A percentile compares a stretch with the other conserved stretches of the same genome.
Evolutionary conservation across 2,888 invertebrate genomes (phyloP).

Genomic region (Plagiodera versicolora): DNA sequence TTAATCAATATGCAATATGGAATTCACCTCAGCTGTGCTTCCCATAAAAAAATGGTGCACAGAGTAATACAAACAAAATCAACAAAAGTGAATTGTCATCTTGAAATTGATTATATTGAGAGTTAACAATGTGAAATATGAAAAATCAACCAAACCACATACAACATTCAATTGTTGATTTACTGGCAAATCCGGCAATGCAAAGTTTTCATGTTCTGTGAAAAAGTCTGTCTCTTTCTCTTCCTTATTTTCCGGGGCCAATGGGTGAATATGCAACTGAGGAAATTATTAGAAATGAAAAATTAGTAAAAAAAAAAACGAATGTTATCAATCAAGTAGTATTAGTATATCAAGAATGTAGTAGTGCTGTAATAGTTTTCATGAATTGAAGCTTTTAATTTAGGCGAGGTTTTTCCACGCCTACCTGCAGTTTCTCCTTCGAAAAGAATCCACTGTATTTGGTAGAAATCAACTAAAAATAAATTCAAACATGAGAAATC

Average conservation of each 20-base stretch:
- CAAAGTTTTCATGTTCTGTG: slow-evolving; percentile 68
- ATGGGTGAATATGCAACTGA: slow-evolving; percentile 74
- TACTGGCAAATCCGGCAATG: slow-evolving; percentile 30
- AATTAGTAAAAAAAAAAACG: background rate
- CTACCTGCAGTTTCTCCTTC: slow-evolving; percentile 41
- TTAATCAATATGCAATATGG: background rate
- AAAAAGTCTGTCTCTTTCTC: slow-evolving; percentile 86
- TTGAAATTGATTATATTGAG: background rate
- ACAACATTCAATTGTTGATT: slow-evolving; percentile 33
- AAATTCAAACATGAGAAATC: slow-evolving; percentile 7
- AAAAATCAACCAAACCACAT: slow-evolving; percentile 30
- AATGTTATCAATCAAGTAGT: background rate
- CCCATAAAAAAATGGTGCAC: background rate
- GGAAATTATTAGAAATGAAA: slow-evolving; percentile 15
- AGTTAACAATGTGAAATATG: background rate
- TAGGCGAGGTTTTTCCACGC: slow-evolving; percentile 36
- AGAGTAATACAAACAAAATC: background rate
- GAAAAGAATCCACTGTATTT: slow-evolving; percentile 39
- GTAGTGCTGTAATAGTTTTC: background rate
- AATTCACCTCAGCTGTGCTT: background rate
- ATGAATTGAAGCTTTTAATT: slow-evolving; percentile 14
- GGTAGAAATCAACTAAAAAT: slow-evolving; percentile 38
- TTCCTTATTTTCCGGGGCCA: slow-evolving; percentile 60
- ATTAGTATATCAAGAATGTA: background rate
- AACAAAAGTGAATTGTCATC: background rate